These are phyloP conservation scores for Trochalopteron elliotii DNA, from an alignment of 2,113 vertebrate genomes.

Conservation along the genomic window DNA sequence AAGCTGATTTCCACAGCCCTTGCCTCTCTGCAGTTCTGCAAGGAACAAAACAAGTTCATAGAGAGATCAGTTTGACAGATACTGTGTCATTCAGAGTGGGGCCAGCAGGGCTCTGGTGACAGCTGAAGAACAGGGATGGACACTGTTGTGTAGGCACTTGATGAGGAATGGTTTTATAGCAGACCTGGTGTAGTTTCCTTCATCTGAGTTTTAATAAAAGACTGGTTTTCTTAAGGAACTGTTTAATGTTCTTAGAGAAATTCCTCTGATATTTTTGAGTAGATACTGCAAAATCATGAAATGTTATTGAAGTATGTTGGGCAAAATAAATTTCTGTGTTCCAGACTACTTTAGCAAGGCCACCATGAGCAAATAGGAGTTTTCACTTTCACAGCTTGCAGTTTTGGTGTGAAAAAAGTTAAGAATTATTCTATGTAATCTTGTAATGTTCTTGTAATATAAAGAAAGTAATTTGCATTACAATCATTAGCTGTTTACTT, in stretches of 20 bases:
- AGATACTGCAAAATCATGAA: background rate
- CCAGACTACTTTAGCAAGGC: background rate
- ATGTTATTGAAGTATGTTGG: background rate
- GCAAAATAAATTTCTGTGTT: background rate
- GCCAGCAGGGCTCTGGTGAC: background rate
- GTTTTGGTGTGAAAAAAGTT: background rate
- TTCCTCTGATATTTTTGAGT: background rate
- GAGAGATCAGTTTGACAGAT: background rate
- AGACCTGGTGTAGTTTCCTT: background rate
- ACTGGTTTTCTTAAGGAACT: background rate
- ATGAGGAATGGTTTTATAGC: background rate
- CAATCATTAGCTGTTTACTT: background rate
- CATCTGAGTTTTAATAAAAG: background rate
- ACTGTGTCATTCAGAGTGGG: background rate
- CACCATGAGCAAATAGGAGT: background rate
- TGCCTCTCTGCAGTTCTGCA: background rate
- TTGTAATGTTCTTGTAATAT: background rate
- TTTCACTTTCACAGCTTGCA: background rate
- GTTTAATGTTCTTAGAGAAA: background rate
- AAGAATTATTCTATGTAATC: background rate
- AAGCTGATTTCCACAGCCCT: background rate
- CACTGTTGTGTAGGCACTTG: background rate
- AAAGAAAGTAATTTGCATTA: background rate
- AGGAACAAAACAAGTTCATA: background rate
- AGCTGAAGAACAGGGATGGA: background rate